A percentile compares a stretch with the other conserved stretches of the same genome.
Evolutionary conservation across 2,888 invertebrate species (phyloP).

Genomic region (Xanthorhoe designata): DNA sequence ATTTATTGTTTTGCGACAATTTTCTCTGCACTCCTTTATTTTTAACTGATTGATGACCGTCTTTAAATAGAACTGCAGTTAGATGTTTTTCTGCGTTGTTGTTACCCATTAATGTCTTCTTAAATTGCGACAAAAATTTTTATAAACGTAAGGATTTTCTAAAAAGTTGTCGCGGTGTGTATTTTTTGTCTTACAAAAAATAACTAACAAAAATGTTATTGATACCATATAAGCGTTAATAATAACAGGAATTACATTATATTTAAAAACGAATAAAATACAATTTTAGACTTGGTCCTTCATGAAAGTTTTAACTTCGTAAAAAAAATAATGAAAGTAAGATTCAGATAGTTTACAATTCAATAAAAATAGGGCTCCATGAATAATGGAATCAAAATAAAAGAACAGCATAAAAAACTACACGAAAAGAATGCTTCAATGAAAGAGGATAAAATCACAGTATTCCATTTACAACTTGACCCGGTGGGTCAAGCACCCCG

Average conservation of each 20-base stretch:
- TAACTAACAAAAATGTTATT: no score
- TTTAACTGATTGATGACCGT: slow-evolving; percentile 15
- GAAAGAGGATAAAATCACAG: slow-evolving; percentile 28
- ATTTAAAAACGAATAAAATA: no score
- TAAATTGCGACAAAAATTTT: neutral
- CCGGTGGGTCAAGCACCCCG: slow-evolving; percentile 38
- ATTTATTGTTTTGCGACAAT: slow-evolving; percentile 28
- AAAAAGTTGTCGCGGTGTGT: no score
- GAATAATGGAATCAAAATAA: slow-evolving; percentile 18
- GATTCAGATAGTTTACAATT: neutral
- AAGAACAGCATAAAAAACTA: slow-evolving; percentile 17
- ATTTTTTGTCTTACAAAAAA: no score
- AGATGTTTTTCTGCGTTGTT: neutral
- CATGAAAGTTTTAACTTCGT: neutral
- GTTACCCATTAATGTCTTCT: neutral
- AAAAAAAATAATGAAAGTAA: neutral
- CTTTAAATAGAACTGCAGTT: neutral
- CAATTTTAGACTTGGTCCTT: no score
- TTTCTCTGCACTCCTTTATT: slow-evolving; percentile 21
- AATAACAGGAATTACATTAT: no score
- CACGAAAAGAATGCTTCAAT: slow-evolving; percentile 17
- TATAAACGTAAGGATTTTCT: neutral
- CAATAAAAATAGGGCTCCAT: slow-evolving; percentile 12
- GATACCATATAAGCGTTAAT: no score
- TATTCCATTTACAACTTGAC: slow-evolving; percentile 26